Conservation (phyloP, 2,113 vertebrate genomes). For the Hyaena hyaena region DNA sequence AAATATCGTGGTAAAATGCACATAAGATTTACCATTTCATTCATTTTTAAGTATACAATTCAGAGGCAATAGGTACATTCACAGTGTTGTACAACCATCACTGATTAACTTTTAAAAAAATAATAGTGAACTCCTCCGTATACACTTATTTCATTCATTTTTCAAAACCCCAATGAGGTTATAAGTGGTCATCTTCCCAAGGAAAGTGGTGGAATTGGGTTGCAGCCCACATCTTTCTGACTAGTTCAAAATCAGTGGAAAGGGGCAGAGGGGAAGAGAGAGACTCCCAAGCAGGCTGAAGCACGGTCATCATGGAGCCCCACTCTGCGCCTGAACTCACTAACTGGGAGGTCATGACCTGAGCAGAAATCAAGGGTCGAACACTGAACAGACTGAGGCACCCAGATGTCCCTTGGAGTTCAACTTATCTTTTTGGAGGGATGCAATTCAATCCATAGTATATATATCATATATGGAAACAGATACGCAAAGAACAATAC, state of each 20-base stretch:
- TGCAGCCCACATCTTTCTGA: background rate
- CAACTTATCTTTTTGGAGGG: too few relatives aligned
- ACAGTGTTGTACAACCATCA: background rate
- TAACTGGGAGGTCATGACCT: too few relatives aligned
- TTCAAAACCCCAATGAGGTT: background rate
- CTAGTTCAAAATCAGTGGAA: background rate
- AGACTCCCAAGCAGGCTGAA: too few relatives aligned
- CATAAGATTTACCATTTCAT: background rate
- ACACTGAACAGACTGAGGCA: too few relatives aligned
- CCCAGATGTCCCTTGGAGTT: too few relatives aligned
- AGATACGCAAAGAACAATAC: background rate
- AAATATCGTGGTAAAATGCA: background rate
- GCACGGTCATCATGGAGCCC: too few relatives aligned
- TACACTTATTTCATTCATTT: background rate
- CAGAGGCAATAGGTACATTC: background rate
- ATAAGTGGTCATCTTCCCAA: background rate
- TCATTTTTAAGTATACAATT: background rate
- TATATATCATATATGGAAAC: background rate
- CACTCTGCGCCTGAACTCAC: too few relatives aligned
- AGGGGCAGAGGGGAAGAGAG: background rate
- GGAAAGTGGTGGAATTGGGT: background rate
- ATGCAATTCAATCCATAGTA: too few relatives aligned
- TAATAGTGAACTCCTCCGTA: background rate
- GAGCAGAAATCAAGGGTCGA: too few relatives aligned
- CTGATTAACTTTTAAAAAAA: background rate